Conservation (phyloP, 2,113 vertebrate species). For the Cinclus cinclus region DNA sequence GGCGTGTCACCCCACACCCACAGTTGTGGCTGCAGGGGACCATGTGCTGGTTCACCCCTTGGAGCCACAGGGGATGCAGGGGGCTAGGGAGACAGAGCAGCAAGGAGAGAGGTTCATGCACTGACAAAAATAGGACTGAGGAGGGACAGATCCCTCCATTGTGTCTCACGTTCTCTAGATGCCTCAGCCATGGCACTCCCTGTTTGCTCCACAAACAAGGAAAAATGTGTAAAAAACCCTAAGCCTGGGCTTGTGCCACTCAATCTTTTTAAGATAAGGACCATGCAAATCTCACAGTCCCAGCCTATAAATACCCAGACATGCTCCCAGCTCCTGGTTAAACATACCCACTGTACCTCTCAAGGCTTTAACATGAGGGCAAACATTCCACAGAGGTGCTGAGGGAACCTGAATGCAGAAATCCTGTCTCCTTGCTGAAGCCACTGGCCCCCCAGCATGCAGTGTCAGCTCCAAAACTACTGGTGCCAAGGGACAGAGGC, state of each 20-base stretch:
- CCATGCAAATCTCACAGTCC: rapidly evolving
- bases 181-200: rapidly evolving
- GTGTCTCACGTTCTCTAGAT: rapidly evolving
- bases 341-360: neutral
- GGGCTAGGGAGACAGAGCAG: neutral
- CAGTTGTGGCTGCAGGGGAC: neutral
- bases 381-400: neutral
- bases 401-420: neutral
- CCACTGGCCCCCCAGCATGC: rapidly evolving
- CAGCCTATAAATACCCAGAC: neutral
- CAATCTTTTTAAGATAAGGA: neutral
- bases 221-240: neutral
- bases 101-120: neutral
- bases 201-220: neutral
- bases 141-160: neutral
- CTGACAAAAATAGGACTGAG: neutral
- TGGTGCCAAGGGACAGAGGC: neutral
- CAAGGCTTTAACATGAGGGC: neutral
- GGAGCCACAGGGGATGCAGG: neutral
- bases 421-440: neutral
- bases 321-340: neutral
- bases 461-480: neutral
- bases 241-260: neutral
- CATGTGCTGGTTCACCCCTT: neutral
- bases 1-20: neutral